Evolutionary conservation across 2,113 vertebrate genomes (phyloP).

Genomic region (Rhinolophus sinicus): DNA sequence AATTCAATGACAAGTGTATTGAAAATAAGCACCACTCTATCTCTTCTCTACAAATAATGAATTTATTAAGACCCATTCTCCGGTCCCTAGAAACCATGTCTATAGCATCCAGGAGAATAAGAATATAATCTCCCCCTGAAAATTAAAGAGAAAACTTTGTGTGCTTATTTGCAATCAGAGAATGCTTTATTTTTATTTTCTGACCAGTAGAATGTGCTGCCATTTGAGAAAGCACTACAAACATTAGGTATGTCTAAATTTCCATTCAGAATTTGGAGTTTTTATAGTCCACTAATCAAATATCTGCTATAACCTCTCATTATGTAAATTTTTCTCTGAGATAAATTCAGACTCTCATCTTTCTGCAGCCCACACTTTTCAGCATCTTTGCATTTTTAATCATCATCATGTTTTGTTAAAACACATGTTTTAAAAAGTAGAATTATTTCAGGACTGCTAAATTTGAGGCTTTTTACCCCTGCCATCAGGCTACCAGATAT

Average conservation of each 20-base stretch:
- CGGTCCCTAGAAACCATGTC: not conserved
- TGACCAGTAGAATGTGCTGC: not conserved
- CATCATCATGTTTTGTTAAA: conserved; percentile 55
- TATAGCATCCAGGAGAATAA: conserved; percentile 13
- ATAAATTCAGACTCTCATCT: conserved; percentile 32
- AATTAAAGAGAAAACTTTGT: not conserved
- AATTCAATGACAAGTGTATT: not conserved
- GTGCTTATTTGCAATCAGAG: conserved; percentile 9
- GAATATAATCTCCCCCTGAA: conserved; percentile 11
- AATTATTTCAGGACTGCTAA: conserved; percentile 65
- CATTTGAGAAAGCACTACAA: conserved; percentile 28
- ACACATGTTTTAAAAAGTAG: conserved; percentile 43
- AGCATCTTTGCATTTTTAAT: conserved; percentile 56
- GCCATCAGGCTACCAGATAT: conserved; percentile 40
- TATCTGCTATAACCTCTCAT: not conserved
- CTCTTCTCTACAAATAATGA: not conserved
- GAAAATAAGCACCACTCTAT: not conserved
- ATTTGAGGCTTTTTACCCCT: conserved; percentile 64
- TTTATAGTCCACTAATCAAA: conserved; percentile 5
- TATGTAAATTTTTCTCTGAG: not conserved
- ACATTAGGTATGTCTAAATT: not conserved
- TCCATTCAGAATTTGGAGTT: not conserved
- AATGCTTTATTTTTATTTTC: conserved; percentile 34
- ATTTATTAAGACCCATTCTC: not conserved
- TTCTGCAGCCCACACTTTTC: conserved; percentile 21